These are phyloP conservation scores for Zosterops pallidus DNA, from an alignment of 2,113 vertebrate species.

Conservation along the genomic window DNA sequence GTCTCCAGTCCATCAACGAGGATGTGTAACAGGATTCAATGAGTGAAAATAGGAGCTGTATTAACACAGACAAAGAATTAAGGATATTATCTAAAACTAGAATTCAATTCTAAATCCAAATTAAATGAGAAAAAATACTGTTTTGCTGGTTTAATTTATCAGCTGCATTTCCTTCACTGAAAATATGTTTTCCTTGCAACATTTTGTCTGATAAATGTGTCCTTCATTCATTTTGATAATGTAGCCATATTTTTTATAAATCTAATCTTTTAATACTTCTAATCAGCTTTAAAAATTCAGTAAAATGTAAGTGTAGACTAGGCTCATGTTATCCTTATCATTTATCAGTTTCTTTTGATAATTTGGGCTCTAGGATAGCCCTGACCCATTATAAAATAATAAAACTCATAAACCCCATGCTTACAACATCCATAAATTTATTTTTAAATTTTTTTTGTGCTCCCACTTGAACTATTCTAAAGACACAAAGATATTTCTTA, in stretches of 20 bases:
- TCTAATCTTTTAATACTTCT: neutral
- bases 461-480: neutral
- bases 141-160: neutral
- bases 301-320: neutral
- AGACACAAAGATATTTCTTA: neutral
- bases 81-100: neutral
- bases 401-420: neutral
- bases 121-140: neutral
- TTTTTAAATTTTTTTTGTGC: neutral
- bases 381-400: neutral
- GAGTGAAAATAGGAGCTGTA: neutral
- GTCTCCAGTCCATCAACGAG: neutral
- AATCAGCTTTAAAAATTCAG: neutral
- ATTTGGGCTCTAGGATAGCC: neutral
- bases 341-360: neutral
- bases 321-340: neutral
- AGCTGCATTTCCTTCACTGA: neutral
- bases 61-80: neutral
- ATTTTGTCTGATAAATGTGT: neutral
- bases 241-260: neutral
- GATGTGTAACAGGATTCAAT: neutral
- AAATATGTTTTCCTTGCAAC: neutral
- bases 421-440: neutral
- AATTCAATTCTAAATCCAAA: neutral
- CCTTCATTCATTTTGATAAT: neutral